These are phyloP conservation scores for Sarcophaga carnaria DNA, from an alignment of 2,888 invertebrate species.

Conservation along the genomic window DNA sequence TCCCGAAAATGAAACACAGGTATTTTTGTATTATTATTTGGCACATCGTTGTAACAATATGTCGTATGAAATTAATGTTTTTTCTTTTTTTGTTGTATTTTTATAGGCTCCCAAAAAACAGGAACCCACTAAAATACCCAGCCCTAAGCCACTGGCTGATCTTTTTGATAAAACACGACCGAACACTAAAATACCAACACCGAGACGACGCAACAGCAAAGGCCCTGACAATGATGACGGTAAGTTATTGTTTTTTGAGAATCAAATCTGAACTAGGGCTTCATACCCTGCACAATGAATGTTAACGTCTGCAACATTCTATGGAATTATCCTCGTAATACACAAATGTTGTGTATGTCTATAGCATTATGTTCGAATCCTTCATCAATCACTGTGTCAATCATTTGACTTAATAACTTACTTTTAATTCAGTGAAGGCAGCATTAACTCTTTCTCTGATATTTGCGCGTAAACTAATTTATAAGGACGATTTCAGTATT, in stretches of 20 bases:
- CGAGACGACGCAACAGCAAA: conserved; percentile 76
- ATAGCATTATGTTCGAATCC: too few species aligned
- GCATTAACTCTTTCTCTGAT: too few species aligned
- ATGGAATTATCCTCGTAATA: too few species aligned
- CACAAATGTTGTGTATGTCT: too few species aligned
- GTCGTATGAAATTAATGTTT: background rate
- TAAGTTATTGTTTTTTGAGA: conserved; percentile 65
- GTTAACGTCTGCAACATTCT: too few species aligned
- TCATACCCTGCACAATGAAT: too few species aligned
- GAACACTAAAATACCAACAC: conserved; percentile 77
- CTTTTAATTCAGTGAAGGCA: too few species aligned
- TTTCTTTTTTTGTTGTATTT: conserved; percentile 16
- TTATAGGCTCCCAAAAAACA: conserved; percentile 76
- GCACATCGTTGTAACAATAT: background rate
- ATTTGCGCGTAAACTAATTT: too few species aligned
- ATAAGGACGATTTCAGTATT: too few species aligned
- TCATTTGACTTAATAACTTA: too few species aligned
- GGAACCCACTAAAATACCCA: conserved; percentile 79
- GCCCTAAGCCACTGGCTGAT: conserved; percentile 79
- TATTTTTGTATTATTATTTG: conserved; percentile 46
- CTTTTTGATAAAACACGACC: conserved; percentile 78
- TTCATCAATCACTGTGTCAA: too few species aligned
- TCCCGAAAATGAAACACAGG: conserved; percentile 81
- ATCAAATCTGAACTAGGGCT: conserved; percentile 16
- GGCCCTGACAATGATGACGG: conserved; percentile 75